A percentile compares a stretch with the other conserved stretches of the same genome.
Evolutionary conservation across 2,797 vertebrate species (phyloP).

Genomic region (Labeo calbasu): DNA sequence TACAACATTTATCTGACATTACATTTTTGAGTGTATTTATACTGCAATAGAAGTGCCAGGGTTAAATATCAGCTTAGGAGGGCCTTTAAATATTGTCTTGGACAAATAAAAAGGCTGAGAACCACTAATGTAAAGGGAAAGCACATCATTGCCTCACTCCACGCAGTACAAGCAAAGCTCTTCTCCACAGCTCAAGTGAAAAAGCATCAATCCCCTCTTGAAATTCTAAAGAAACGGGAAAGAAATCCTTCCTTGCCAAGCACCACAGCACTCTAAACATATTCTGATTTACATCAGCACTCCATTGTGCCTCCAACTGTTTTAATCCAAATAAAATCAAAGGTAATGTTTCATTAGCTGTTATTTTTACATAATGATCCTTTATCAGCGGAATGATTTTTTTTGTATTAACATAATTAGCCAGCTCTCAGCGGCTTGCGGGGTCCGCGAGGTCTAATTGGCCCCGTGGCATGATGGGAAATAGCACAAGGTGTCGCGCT

Average conservation of each 20-base stretch:
- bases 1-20: too few species aligned
- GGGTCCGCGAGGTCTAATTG: constrained; percentile 84
- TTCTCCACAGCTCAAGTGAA: not conserved
- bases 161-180: not conserved
- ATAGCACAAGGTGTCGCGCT: constrained; percentile 78
- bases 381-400: constrained; percentile 78
- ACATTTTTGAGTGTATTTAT: not conserved
- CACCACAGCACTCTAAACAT: constrained; percentile 33
- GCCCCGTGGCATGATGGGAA: constrained; percentile 80
- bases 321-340: constrained; percentile 87
- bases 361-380: constrained; percentile 87
- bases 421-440: constrained; percentile 75
- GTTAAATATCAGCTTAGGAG: not conserved
- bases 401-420: constrained; percentile 86
- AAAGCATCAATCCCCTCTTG: not conserved
- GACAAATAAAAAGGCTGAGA: not conserved
- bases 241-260: constrained; percentile 8
- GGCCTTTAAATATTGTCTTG: not conserved
- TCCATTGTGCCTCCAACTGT: constrained; percentile 78
- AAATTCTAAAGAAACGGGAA: constrained; percentile 1
- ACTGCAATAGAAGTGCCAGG: not conserved
- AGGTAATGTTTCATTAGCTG: constrained; percentile 84
- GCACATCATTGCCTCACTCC: not conserved
- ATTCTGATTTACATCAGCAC: constrained; percentile 65
- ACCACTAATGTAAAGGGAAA: not conserved